phyloP scores from a whole-genome alignment of 2,797 vertebrate genomes.

The Halcyon smyrnensis region DNA sequence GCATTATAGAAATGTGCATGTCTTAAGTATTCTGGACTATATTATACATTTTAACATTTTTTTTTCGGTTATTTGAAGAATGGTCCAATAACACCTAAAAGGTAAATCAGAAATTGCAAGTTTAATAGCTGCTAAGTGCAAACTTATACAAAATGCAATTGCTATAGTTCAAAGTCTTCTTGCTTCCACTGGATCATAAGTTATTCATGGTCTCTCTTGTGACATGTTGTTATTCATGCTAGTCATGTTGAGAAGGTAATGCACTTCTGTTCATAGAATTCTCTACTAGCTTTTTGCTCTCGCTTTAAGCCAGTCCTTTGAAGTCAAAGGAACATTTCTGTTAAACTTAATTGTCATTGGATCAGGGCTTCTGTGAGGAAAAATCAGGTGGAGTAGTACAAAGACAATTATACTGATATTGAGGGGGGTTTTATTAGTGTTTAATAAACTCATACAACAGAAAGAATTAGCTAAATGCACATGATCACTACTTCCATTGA shows the following conservation, averaged over 20 bases:
- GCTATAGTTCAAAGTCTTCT: neutral
- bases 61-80: neutral
- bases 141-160: slow-evolving; percentile 17
- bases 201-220: neutral
- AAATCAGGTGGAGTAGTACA: neutral
- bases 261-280: neutral
- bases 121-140: neutral
- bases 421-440: neutral
- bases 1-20: neutral
- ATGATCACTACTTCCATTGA: neutral
- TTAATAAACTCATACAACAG: neutral
- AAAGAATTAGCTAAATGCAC: neutral
- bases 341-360: neutral
- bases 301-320: neutral
- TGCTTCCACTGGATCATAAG: neutral
- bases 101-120: neutral
- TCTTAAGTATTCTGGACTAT: neutral
- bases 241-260: neutral
- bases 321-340: slow-evolving; percentile 3
- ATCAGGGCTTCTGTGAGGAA: neutral
- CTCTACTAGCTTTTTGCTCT: neutral
- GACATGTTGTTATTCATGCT: neutral
- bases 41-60: neutral
- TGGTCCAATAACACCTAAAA: neutral
- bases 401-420: neutral